Evolutionary conservation across 2,797 vertebrate species (phyloP).

Genomic region (Gambusia yucatana): DNA sequence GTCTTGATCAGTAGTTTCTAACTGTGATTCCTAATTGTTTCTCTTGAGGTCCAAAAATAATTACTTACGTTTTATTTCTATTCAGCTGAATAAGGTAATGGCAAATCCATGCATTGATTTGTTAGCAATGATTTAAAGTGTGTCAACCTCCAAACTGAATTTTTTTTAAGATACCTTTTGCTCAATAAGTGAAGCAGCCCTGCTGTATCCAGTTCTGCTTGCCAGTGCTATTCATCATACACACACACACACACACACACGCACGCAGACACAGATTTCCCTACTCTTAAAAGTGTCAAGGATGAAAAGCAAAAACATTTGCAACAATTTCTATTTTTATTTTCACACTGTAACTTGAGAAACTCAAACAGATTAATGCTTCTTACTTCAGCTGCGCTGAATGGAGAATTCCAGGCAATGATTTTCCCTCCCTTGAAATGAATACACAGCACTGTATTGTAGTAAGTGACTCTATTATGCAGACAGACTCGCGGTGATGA

Average conservation of each 20-base stretch:
- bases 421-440: constrained; percentile 45
- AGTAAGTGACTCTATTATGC: constrained; percentile 37
- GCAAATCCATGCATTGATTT: neutral
- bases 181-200: neutral
- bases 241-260: too few species aligned
- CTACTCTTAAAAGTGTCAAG: neutral
- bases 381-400: constrained; percentile 33
- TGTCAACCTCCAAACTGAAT: neutral
- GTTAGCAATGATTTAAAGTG: neutral
- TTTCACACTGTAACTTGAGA: constrained; percentile 32
- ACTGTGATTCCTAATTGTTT: neutral
- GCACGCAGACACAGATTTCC: neutral
- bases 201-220: neutral
- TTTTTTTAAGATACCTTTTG: neutral
- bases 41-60: neutral
- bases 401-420: constrained; percentile 36
- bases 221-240: neutral
- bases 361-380: constrained; percentile 20
- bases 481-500: constrained; percentile 32
- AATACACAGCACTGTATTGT: constrained; percentile 39
- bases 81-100: neutral
- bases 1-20: neutral
- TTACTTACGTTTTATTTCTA: neutral
- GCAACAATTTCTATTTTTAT: constrained; percentile 1
- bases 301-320: neutral